phyloP scores from a whole-genome alignment of 2,113 vertebrate species.

The Illadopsis cleaveri region DNA sequence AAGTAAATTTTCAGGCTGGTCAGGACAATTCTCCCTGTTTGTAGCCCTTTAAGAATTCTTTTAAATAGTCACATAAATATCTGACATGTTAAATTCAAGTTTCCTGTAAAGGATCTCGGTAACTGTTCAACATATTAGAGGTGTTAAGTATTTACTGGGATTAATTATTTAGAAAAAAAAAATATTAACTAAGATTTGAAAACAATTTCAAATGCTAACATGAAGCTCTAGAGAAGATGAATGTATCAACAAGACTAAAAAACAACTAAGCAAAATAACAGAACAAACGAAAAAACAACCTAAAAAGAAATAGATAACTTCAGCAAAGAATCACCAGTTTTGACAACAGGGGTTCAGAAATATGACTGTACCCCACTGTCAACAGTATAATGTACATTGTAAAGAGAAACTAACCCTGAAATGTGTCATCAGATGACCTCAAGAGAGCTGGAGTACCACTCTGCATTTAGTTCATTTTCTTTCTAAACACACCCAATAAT shows the following conservation, averaged over 20 bases:
- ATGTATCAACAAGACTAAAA: not conserved
- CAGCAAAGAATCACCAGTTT: not conserved
- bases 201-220: not conserved
- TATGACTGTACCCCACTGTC: not conserved
- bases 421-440: not conserved
- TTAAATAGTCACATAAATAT: not conserved
- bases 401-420: not conserved
- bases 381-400: not conserved
- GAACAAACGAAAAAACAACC: fast-evolving
- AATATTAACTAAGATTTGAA: not conserved
- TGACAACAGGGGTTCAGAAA: not conserved
- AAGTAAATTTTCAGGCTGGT: not conserved
- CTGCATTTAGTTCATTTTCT: conserved; percentile 13
- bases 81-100: not conserved
- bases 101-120: not conserved
- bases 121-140: not conserved
- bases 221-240: not conserved
- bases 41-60: not conserved
- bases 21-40: not conserved
- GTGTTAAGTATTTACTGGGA: not conserved
- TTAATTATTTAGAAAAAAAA: not conserved
- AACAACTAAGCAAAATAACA: not conserved
- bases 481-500: conserved; percentile 70
- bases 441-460: conserved; percentile 33
- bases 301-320: not conserved